Evolutionary conservation across 2,113 vertebrate species (phyloP).

Genomic region (Osmerus eperlanus): DNA sequence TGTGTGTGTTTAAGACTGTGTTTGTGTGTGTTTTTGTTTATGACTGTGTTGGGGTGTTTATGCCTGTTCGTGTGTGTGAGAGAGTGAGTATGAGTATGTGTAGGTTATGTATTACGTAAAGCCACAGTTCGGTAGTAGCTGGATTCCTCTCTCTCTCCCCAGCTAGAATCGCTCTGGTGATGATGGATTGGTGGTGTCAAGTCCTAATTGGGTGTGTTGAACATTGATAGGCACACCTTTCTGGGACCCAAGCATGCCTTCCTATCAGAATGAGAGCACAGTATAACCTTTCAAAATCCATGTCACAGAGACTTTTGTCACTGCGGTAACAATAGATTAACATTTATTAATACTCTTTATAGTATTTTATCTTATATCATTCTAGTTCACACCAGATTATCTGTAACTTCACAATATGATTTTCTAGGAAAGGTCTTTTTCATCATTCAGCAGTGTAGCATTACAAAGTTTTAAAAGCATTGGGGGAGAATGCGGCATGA

Average conservation of each 20-base stretch:
- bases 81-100: neutral
- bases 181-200: slow-evolving; percentile 69
- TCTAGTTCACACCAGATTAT: neutral
- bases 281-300: slow-evolving; percentile 44
- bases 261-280: slow-evolving; percentile 42
- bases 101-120: slow-evolving; percentile 63
- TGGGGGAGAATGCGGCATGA: too few species aligned
- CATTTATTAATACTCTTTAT: slow-evolving; percentile 21
- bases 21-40: neutral
- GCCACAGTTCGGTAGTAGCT: slow-evolving; percentile 59
- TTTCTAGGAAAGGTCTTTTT: slow-evolving; percentile 18
- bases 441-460: slow-evolving; percentile 7
- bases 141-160: slow-evolving; percentile 58
- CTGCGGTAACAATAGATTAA: neutral
- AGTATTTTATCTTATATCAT: slow-evolving; percentile 6
- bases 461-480: too few species aligned
- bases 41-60: neutral
- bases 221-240: slow-evolving; percentile 62
- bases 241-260: slow-evolving; percentile 43
- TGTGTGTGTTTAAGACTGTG: slow-evolving; percentile 4
- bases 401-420: slow-evolving; percentile 33
- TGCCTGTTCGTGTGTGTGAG: slow-evolving; percentile 52
- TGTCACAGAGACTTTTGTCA: slow-evolving; percentile 21
- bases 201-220: slow-evolving; percentile 66
- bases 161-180: slow-evolving; percentile 68